phyloP scores from a whole-genome alignment of 2,888 invertebrate species.

The Drosophila rellima region DNA sequence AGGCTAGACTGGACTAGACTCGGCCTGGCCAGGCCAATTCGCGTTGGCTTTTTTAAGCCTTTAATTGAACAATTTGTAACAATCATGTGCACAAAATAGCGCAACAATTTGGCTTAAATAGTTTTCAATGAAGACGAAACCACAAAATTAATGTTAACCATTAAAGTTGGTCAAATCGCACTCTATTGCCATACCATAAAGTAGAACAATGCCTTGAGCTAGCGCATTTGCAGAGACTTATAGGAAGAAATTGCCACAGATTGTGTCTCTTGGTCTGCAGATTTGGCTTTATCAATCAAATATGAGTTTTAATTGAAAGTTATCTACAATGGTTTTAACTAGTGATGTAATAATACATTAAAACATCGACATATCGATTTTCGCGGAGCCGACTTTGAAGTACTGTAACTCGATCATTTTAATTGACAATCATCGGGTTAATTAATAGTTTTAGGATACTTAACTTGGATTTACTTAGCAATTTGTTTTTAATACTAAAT shows the following conservation, averaged over 20 bases:
- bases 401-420: no score
- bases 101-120: constrained; percentile 79
- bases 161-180: constrained; percentile 60
- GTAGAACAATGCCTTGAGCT: constrained; percentile 53
- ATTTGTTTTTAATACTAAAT: no score
- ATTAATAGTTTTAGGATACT: no score
- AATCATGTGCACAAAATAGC: constrained; percentile 80
- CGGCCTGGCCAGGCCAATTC: constrained; percentile 12
- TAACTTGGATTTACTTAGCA: no score
- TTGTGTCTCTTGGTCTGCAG: constrained; percentile 20
- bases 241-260: constrained; percentile 11
- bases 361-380: no score
- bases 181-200: constrained; percentile 25
- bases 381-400: no score
- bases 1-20: constrained; percentile 6
- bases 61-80: constrained; percentile 82
- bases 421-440: no score
- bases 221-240: constrained; percentile 19
- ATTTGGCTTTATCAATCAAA: constrained; percentile 14
- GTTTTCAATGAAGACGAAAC: constrained; percentile 76
- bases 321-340: background rate
- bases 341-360: no score
- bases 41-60: constrained; percentile 60
- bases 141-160: constrained; percentile 63
- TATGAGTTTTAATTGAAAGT: no score